Percentiles rank a stretch among this genome's conserved stretches.
phyloP scores from a whole-genome alignment of 2,888 invertebrate species.

The Acleris sparsana region DNA sequence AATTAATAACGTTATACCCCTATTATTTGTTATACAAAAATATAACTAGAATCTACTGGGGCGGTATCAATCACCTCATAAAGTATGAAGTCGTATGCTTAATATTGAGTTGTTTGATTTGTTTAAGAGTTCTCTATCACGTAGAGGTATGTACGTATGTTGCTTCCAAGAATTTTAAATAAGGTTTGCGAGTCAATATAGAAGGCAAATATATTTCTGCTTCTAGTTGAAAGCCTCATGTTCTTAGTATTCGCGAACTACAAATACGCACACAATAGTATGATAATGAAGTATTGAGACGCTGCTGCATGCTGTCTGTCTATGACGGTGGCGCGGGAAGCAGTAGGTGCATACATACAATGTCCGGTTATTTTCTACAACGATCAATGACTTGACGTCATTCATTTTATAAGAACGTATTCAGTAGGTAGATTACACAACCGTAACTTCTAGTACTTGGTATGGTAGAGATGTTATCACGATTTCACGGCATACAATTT shows the following conservation, averaged over 20 bases:
- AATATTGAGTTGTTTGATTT: no score
- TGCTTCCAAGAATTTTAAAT: neutral
- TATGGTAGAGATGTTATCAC: no score
- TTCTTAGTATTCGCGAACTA: constrained; percentile 21
- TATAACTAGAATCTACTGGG: constrained; percentile 11
- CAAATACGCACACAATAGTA: constrained; percentile 16
- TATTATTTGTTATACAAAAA: constrained; percentile 33
- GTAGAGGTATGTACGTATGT: no score
- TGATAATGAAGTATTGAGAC: constrained; percentile 23
- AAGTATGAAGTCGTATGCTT: constrained; percentile 1
- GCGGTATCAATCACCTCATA: constrained; percentile 12
- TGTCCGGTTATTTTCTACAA: constrained; percentile 21
- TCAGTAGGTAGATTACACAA: constrained; percentile 4
- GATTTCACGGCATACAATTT: neutral
- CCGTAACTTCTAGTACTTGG: neutral
- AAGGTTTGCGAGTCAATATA: constrained; percentile 5
- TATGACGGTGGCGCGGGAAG: constrained; percentile 9
- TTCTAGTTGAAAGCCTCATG: constrained; percentile 2
- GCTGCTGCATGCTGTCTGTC: constrained; percentile 6
- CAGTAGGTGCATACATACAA: constrained; percentile 21
- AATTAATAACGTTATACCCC: constrained; percentile 52
- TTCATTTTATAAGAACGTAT: constrained; percentile 2
- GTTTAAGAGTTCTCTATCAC: no score
- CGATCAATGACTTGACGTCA: constrained; percentile 23
- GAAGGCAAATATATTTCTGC: neutral